phyloP scores from a whole-genome alignment of 2,888 invertebrate genomes.

The Lobophora halterata region DNA sequence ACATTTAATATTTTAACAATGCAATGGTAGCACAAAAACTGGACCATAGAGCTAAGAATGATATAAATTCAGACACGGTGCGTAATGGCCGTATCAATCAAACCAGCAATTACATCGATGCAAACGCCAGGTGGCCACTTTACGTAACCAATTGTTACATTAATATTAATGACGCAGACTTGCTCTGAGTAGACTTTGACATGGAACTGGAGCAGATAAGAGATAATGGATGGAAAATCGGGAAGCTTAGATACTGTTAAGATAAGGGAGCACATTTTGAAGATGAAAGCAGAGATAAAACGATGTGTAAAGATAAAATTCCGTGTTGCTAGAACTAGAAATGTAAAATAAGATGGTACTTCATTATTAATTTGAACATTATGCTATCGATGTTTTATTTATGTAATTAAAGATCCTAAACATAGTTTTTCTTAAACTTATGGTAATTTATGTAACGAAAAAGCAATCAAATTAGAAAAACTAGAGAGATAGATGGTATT shows the following conservation, averaged over 20 bases:
- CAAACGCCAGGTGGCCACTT: slow-evolving; percentile 61
- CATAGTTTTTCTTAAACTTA: too few relatives aligned
- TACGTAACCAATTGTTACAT: slow-evolving; percentile 56
- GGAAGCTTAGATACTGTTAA: not conserved
- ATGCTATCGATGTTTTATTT: too few relatives aligned
- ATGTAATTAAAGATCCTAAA: too few relatives aligned
- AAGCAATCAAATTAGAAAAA: too few relatives aligned
- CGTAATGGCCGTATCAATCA: slow-evolving; percentile 57
- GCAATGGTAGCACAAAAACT: too few relatives aligned
- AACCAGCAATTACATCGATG: slow-evolving; percentile 53
- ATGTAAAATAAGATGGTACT: too few relatives aligned
- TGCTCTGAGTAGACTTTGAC: slow-evolving; percentile 18
- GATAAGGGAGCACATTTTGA: too few relatives aligned
- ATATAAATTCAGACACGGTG: slow-evolving; percentile 34
- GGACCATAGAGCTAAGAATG: too few relatives aligned
- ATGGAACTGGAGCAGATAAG: slow-evolving; percentile 18
- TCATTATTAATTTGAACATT: too few relatives aligned
- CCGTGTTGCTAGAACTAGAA: not conserved
- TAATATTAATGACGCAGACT: slow-evolving; percentile 41
- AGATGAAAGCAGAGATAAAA: slow-evolving; percentile 9
- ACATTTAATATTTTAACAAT: too few relatives aligned
- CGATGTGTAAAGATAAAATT: not conserved
- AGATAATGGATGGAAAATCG: slow-evolving; percentile 11
- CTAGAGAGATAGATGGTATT: too few relatives aligned
- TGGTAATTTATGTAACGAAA: too few relatives aligned